phyloP scores from a whole-genome alignment of 2,888 invertebrate genomes.

The Gasteruption jaculator region DNA sequence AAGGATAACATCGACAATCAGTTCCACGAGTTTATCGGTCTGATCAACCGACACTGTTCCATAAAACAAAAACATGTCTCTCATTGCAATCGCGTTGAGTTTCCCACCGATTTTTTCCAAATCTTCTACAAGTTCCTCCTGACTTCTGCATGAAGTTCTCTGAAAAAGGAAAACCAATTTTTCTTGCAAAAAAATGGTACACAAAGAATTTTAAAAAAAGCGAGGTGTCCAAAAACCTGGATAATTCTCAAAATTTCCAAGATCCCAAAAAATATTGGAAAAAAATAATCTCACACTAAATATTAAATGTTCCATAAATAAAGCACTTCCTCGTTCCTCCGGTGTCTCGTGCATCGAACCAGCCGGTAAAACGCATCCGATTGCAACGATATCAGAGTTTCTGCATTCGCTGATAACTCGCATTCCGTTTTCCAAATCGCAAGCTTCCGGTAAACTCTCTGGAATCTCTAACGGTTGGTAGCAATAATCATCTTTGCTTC shows the following conservation, averaged over 20 bases:
- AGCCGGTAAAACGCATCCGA: constrained; percentile 32
- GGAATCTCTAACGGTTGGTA: not conserved
- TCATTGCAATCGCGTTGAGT: constrained; percentile 26
- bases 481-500: too few relatives aligned
- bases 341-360: constrained; percentile 31
- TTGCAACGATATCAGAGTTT: constrained; percentile 26
- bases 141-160: constrained; percentile 25
- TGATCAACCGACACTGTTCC: constrained; percentile 27
- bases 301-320: constrained; percentile 34
- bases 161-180: constrained; percentile 13
- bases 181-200: too few relatives aligned
- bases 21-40: constrained; percentile 25
- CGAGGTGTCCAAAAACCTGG: too few relatives aligned
- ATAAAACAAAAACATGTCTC: constrained; percentile 36
- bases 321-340: constrained; percentile 31
- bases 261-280: too few relatives aligned
- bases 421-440: constrained; percentile 29
- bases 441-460: constrained; percentile 21
- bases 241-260: too few relatives aligned
- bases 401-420: constrained; percentile 28
- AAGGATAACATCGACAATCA: constrained; percentile 32
- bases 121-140: constrained; percentile 24
- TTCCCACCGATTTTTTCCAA: constrained; percentile 30
- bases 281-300: constrained; percentile 26
- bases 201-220: too few relatives aligned